A percentile compares a stretch with the other conserved stretches of the same genome.
These are phyloP conservation scores for Phycodurus eques DNA, from an alignment of 2,113 vertebrate species.

Conservation along the genomic window DNA sequence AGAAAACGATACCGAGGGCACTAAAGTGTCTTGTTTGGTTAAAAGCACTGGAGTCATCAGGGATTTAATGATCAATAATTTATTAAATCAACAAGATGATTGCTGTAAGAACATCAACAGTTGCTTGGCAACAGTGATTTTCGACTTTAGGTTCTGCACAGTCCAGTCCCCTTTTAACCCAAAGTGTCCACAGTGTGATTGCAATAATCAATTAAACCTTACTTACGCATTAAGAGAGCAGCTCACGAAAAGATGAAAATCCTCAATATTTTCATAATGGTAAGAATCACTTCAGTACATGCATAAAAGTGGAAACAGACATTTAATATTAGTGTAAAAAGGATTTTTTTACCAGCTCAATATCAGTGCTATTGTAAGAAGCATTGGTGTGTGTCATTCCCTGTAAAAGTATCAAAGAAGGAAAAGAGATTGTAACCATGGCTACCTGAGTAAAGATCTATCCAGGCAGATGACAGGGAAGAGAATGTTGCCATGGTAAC, in stretches of 20 bases:
- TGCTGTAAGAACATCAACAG: constrained; percentile 40
- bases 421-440: constrained; percentile 62
- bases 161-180: constrained; percentile 25
- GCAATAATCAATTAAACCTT: constrained; percentile 34
- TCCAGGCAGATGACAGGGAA: constrained; percentile 44
- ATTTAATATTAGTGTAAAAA: not conserved
- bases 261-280: not conserved
- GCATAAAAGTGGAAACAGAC: not conserved
- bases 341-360: not conserved
- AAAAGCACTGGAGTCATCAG: constrained; percentile 23
- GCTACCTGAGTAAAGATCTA: constrained; percentile 55
- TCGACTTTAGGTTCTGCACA: constrained; percentile 26
- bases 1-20: not conserved
- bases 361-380: not conserved
- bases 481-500: constrained; percentile 61
- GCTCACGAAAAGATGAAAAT: constrained; percentile 25
- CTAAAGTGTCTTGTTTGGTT: constrained; percentile 9
- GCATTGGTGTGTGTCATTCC: constrained; percentile 22
- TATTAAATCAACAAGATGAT: constrained; percentile 40
- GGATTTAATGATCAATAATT: constrained; percentile 45
- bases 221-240: constrained; percentile 41
- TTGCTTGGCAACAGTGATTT: constrained; percentile 59
- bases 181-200: constrained; percentile 16
- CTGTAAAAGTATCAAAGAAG: constrained; percentile 33
- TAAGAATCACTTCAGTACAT: not conserved